Evolutionary conservation across 2,797 vertebrate genomes (phyloP), one percentile per base, ranked within the genome.

Genomic region (Platalea minor): DNA sequence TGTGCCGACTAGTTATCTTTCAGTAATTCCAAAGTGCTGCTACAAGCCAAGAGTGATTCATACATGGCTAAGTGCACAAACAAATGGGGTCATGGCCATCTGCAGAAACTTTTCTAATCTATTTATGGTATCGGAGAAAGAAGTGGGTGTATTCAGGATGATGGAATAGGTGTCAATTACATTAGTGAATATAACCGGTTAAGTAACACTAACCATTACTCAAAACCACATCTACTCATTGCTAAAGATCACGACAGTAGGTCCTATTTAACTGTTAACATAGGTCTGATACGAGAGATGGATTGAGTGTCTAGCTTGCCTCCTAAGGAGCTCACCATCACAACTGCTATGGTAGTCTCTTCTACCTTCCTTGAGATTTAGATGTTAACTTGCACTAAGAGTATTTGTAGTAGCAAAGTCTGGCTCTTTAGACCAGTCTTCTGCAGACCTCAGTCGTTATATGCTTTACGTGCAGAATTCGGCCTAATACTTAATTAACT

Each of bases 1-100:
- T 98, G 96, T 90, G 92, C 96, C 89, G 73, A 96, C 97, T 97
- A 96, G 97, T 97, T 98, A 96, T 97, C 97, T 69, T 95, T 96
- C 97, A 96, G 97, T 97, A 97, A 94, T 97, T 98, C 94, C 97
- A 97, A 95, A 97, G 94, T 91, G 93, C 97, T 91, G 90, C 91
- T 89, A 81, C 65, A 97, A 97, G 98, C 98, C 97, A 92, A 94
- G 93, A 91, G 90, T 98, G 98, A 98, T 97, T 98, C 98, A 98
- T 85, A 85, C 82, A 60, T 89, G 91, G 97, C 96, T 88, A 95
- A 96, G 95, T 97, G 79, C 73, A 76, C 97, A 97, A 94, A 98
- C 97, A 96, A 80, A 81, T 78, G 88, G 97, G 98, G 98, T 98
- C 98, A 97, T 60, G 70, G 96, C 97, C 98, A 94, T 95, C 89